Percentiles rank a stretch among this genome's conserved stretches.
Evolutionary conservation across 2,113 vertebrate genomes (phyloP).

Genomic region (Python bivittatus): DNA sequence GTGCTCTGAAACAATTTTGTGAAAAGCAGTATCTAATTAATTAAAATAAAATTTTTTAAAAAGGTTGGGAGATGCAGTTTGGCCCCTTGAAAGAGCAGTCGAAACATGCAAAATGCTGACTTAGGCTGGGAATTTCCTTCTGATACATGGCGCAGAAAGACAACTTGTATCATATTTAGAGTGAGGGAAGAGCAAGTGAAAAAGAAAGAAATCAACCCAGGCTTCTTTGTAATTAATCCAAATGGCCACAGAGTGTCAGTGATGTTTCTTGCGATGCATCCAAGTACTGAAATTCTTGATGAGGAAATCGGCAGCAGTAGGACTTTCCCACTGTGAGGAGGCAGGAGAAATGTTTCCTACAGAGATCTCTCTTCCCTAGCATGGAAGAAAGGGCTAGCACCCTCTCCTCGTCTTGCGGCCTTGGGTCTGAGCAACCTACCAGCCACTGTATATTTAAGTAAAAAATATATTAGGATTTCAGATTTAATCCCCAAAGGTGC

Average conservation of each 20-base stretch:
- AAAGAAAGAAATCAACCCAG: neutral
- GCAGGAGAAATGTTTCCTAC: too few species aligned
- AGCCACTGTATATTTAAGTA: too few species aligned
- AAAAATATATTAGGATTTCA: too few species aligned
- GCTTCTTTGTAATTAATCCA: constrained; percentile 24
- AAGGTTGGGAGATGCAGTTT: neutral
- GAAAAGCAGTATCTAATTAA: neutral
- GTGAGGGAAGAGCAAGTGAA: neutral
- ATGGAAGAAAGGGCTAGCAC: neutral
- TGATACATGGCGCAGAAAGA: neutral
- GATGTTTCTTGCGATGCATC: constrained; percentile 40
- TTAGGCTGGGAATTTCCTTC: neutral
- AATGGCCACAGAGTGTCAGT: constrained; percentile 73
- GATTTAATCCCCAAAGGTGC: too few species aligned
- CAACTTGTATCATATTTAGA: neutral
- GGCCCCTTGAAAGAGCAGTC: too few species aligned
- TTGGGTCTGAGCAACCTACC: neutral
- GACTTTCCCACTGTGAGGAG: too few species aligned
- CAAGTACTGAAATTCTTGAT: constrained; percentile 12
- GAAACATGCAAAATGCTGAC: neutral
- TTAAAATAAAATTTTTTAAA: neutral
- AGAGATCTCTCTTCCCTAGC: neutral
- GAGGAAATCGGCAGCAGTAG: neutral
- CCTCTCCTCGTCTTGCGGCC: too few species aligned
- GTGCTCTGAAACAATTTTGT: neutral